Conservation (phyloP, 2,797 vertebrate genomes). For the Propithecus perrieri region DNA sequence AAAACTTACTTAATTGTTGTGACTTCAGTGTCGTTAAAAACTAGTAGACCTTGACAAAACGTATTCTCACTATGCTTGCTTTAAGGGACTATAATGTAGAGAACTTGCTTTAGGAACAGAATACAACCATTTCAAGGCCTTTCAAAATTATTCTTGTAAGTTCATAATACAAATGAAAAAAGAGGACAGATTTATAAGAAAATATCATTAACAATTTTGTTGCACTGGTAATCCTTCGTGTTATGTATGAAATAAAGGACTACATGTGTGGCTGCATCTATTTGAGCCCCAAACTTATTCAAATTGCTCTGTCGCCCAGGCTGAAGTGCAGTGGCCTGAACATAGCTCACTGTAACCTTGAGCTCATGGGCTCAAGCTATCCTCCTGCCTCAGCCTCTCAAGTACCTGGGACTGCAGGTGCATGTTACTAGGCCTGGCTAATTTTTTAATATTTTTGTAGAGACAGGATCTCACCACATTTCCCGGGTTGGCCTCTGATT, state of each 20-base stretch:
- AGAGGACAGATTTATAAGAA: neutral
- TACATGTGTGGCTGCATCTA: neutral
- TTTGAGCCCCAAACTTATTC: neutral
- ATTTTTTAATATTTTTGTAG: neutral
- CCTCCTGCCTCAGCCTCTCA: neutral
- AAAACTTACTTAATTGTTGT: neutral
- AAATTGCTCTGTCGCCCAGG: neutral
- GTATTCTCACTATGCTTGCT: neutral
- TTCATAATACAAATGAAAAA: neutral
- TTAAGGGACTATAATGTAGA: neutral
- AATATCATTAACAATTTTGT: too few species aligned
- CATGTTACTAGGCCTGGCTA: neutral
- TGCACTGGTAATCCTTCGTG: neutral
- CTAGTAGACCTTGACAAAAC: neutral
- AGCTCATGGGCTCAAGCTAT: neutral
- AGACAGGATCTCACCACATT: neutral
- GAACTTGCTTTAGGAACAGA: neutral
- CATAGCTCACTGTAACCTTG: neutral
- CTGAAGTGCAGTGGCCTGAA: neutral
- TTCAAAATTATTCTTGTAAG: neutral
- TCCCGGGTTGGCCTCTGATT: neutral
- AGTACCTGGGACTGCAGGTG: neutral
- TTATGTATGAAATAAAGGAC: neutral
- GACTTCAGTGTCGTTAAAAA: neutral
- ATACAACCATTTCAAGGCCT: neutral